phyloP scores from a whole-genome alignment of 2,797 vertebrate genomes.

The Simalia tracyae region DNA sequence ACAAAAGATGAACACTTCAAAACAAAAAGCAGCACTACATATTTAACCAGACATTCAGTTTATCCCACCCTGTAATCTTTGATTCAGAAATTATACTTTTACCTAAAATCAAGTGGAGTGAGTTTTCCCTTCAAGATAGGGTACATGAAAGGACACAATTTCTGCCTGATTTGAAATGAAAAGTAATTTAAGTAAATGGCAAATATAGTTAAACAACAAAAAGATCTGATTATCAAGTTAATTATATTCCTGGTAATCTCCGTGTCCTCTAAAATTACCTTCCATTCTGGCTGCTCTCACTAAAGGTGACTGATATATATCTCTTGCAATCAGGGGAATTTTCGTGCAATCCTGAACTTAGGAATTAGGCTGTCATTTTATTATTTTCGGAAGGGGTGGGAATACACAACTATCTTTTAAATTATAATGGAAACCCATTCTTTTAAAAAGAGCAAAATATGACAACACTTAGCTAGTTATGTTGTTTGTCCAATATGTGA shows the following conservation, averaged over 20 bases:
- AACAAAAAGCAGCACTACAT: neutral
- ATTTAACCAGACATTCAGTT: neutral
- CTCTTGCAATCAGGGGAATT: neutral
- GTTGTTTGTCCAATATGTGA: neutral
- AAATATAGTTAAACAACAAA: neutral
- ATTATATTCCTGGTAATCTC: neutral
- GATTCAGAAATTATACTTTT: slow-evolving; percentile 2
- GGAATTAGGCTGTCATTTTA: no score
- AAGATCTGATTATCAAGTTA: neutral
- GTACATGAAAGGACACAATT: neutral
- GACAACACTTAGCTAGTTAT: neutral
- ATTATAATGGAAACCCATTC: neutral
- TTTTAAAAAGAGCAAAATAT: neutral
- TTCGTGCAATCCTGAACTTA: neutral
- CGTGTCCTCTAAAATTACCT: neutral
- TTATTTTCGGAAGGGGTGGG: no score
- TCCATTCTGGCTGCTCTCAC: neutral
- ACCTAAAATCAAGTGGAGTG: neutral
- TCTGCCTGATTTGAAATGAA: neutral
- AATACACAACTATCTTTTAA: neutral
- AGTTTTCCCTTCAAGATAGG: neutral
- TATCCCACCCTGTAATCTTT: neutral
- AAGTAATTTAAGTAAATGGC: neutral
- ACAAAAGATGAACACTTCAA: neutral
- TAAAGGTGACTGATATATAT: neutral